A percentile compares a stretch with the other conserved stretches of the same genome.
These are phyloP conservation scores for Micoletzkya japonica DNA, from an alignment of 2,888 invertebrate genomes.

Conservation along the genomic window DNA sequence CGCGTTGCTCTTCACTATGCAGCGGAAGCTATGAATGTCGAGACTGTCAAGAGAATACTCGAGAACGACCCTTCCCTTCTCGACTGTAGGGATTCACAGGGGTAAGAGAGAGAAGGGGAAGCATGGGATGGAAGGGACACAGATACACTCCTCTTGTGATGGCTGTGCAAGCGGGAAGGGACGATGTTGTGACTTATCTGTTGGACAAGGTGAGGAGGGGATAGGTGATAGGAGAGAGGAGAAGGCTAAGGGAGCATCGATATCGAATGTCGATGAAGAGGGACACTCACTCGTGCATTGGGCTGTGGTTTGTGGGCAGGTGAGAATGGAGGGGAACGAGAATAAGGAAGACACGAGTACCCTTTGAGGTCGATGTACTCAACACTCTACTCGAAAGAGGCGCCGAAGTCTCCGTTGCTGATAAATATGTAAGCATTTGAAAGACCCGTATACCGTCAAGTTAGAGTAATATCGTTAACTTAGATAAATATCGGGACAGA, in stretches of 20 bases:
- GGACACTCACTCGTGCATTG: conserved; percentile 94
- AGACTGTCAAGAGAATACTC: conserved; percentile 76
- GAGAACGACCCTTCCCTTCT: conserved; percentile 80
- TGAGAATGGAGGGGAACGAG: conserved; percentile 1
- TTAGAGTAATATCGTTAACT: too few species aligned
- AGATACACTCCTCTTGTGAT: conserved; percentile 87
- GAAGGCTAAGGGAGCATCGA: conserved; percentile 78
- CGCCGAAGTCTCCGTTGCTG: conserved; percentile 28
- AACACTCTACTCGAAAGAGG: conserved; percentile 42
- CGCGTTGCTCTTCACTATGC: conserved; percentile 88
- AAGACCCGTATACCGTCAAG: too few species aligned
- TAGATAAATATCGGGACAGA: too few species aligned
- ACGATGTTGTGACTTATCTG: conserved; percentile 81
- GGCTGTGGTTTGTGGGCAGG: conserved; percentile 77
- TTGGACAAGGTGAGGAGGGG: conserved; percentile 69
- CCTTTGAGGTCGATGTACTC: conserved; percentile 43
- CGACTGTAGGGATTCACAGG: conserved; percentile 67
- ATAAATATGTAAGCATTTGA: neutral
- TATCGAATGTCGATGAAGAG: conserved; percentile 87
- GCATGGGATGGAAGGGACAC: conserved; percentile 12
- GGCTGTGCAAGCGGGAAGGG: conserved; percentile 90
- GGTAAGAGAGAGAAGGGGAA: neutral
- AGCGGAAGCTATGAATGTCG: conserved; percentile 74
- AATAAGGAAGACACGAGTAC: neutral
- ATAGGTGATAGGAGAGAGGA: too few species aligned